Conservation (phyloP, 2,113 vertebrate genomes). For the Catharus bicknelli region DNA sequence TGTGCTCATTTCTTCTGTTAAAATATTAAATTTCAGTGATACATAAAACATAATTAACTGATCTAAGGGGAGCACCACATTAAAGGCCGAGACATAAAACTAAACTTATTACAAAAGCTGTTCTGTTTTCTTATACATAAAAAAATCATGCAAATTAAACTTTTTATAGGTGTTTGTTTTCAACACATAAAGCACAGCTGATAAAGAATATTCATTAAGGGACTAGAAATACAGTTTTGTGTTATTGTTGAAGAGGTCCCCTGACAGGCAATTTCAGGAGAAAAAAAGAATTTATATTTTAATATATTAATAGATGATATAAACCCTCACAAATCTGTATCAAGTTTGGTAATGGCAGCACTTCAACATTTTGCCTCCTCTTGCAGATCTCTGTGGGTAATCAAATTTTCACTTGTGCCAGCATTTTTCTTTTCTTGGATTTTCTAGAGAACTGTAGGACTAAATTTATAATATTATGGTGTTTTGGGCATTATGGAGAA, state of each 20-base stretch:
- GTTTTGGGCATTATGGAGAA: neutral
- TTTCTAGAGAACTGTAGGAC: neutral
- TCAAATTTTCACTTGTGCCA: neutral
- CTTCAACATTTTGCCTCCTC: neutral
- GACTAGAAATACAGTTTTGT: neutral
- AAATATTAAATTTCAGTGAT: conserved; percentile 16
- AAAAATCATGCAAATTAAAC: conserved; percentile 48
- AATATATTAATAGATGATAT: neutral
- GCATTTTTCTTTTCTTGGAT: neutral
- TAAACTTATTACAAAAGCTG: neutral
- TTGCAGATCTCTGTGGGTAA: neutral
- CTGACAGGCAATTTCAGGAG: neutral
- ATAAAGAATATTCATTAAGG: conserved; percentile 44
- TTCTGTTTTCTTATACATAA: conserved; percentile 31
- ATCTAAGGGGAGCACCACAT: conserved; percentile 41
- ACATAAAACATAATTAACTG: conserved; percentile 3
- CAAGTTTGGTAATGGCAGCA: neutral
- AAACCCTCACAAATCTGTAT: neutral
- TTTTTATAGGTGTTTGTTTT: conserved; percentile 36
- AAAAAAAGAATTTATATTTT: neutral
- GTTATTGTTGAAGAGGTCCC: neutral
- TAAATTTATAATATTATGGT: neutral
- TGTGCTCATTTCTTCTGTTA: neutral
- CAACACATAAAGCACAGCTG: neutral
- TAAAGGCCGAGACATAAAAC: conserved; percentile 28